Base-by-base conservation (phyloP, 2,888 invertebrate genomes). In the Idaea straminata region DNA sequence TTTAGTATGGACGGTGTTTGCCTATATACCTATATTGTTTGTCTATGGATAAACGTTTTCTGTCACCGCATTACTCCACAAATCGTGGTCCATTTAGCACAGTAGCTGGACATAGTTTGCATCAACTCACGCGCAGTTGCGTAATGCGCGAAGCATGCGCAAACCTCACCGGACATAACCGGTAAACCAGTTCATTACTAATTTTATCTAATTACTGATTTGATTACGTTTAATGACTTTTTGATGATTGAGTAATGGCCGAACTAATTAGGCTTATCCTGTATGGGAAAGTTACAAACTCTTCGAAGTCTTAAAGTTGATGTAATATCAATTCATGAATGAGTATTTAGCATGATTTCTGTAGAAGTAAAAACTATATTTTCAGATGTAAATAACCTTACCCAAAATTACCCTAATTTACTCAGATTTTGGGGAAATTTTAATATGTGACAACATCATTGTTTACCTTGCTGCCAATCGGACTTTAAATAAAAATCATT, bases 161-260 rank as follows among this genome's bases (percentile, higher is more conserved):
- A 13, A 47, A 47, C 47, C 10, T 5, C 47, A 47, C 47, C 47
- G 47, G 47, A 47, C 47, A 47, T 10, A 47, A 47, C 47, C 47
- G 47, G 47, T 7, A 47, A 47, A 47, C 47, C 47, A 10, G 47
- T 47, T 47, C 13, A 47, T 47, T 47, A 47, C 47, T 47, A 13
- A 47, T 47, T 47, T 47, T 13, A 47, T 47, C 47, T 47, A 47
- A 47, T 47, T 47, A 47, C 47, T 47, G 10, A 47, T 10, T 47
- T 47, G 47, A 47, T 47, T 47, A 47, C 47, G 47, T 47, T 7
- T 47, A 47, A 47, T 47, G 47, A 47, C 47, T 47, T 47, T 47
- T 47, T 47, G 47, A 47, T 47, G 47, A 47, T 47, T 47, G 47
- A 47, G 47, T 47, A 47, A 47, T 47, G 47, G 47, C 47, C 47